Evolutionary conservation across 2,113 vertebrate species (phyloP), one percentile per base, ranked within the genome.

Genomic region (Hystrix brachyura): DNA sequence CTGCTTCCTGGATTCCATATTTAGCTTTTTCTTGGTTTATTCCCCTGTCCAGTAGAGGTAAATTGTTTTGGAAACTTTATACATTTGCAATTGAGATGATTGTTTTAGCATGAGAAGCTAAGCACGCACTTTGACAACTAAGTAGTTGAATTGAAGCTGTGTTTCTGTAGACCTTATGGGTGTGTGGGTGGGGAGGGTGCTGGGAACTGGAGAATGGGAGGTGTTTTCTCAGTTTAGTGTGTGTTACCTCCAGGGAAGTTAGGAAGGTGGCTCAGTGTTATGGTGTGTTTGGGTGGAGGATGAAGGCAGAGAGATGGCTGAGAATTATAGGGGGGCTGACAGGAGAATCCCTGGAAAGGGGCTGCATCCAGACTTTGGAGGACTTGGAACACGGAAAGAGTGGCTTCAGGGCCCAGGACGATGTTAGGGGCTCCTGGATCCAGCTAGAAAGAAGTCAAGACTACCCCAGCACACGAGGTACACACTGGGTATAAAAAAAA

Each of bases 41-140:
- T 95, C 78, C 12, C 67, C 85, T 71, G 62, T 92, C 92, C 29
- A 90, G n/a, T 46, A 19, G 21, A 95, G 90, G 48, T 74, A 85
- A 89, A 67, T 88, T 90, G 91, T 48, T 69, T 72, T 27, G 34
- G 25, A 91, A 89, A 74, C 29, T 93, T 85, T 69, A 62, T 86
- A 88, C 51, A 86, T 88, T 72, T 96, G 65, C 96, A 96, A 97
- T 81, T 62, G 83, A 93, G 67, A 71, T 85, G 65, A 82, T 88
- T 76, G 55, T 88, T 94, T 94, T 81, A 95, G 78, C n/a, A 87
- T 23, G 80, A 92, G 87, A 95, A 96, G 48, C 29, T 79, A 84
- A 92, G 38, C 27, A 85, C 81, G 38, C 48, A 72, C 46, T 87
- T 88, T 94, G 84, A 92, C 64, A 85, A 46, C 46, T 27, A 95